Conservation (phyloP, 2,113 vertebrate genomes). For the Amazona vittata region DNA sequence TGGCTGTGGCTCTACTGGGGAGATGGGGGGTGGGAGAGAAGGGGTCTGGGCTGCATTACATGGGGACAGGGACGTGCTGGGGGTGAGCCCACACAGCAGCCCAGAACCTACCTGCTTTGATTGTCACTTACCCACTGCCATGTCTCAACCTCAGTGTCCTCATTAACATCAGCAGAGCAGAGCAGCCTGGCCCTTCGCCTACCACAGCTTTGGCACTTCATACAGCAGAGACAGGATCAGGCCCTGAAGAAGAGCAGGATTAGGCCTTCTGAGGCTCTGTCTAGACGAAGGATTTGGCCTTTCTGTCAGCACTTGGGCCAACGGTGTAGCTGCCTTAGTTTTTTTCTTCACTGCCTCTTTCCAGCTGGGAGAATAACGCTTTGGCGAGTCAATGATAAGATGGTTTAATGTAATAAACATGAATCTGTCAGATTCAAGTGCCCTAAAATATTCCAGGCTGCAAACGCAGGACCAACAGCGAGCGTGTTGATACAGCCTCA, state of each 20-base stretch:
- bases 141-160: not conserved
- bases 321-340: not conserved
- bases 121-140: accelerated
- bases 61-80: accelerated
- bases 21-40: too few relatives aligned
- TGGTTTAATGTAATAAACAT: slow-evolving; percentile 50
- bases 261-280: not conserved
- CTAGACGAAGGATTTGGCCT: not conserved
- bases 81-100: not conserved
- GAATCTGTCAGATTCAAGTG: slow-evolving; percentile 50
- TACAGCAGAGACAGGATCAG: not conserved
- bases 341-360: not conserved
- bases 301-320: not conserved
- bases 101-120: not conserved
- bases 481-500: slow-evolving; percentile 50
- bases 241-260: not conserved
- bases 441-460: slow-evolving; percentile 50
- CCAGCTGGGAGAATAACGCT: not conserved
- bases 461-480: slow-evolving; percentile 42
- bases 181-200: not conserved
- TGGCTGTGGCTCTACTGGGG: not conserved
- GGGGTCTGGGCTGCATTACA: accelerated
- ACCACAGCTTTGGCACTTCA: not conserved
- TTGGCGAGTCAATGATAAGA: not conserved
- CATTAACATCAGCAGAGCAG: accelerated